Base-by-base conservation (phyloP, 1,140 invertebrate species). In the Heliconius melpomene region DNA sequence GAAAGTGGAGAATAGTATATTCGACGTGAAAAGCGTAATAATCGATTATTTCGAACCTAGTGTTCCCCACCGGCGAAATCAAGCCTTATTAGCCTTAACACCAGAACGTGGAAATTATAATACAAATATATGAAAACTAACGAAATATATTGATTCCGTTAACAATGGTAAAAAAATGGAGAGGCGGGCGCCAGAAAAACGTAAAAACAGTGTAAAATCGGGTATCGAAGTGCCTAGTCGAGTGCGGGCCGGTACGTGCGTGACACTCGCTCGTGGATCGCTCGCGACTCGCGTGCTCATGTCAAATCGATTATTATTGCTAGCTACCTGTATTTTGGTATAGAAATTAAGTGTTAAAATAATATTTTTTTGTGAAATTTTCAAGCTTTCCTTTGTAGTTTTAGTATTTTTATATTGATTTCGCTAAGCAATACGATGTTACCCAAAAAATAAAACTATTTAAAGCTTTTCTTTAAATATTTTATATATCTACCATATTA, bases 261-360 rank as follows among this genome's bases (percentile, higher is more conserved):
- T 93, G 89, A 89, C 91, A 84, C 72, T 87, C 88, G 88, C 86
- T 87, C 84, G 79, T 82, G 81, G 90, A 87, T 90, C 86, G 86
- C 85, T 86, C 85, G 72, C 79, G 40, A 85, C 86, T 86, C 85
- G 72, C 79, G 40, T 74, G 79, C 78, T 87, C 89, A 86, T 88
- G 86, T 87, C 74, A 87, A 91, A 91, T 91, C 88, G 90, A 93
- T 93, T 90, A 86, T 80, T 79, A n/a, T 66, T 66, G 23, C 9
- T 23, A 18, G 60, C 60, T 66, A 29, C 13, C 26, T 13, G 60
- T 66, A 66, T 66, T 66, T 66, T 29, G 13, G 23, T 11, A 29
- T 29, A 13, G 23, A 29, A 29, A 66, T 66, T 29, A 16, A 60
- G 13, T 46, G 40, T 46, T 46, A 46, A 46, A 46, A 46, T 46